Percentiles rank a stretch among this genome's conserved stretches.
Evolutionary conservation across 2,113 vertebrate genomes (phyloP).

Genomic region (Loxodonta africana): DNA sequence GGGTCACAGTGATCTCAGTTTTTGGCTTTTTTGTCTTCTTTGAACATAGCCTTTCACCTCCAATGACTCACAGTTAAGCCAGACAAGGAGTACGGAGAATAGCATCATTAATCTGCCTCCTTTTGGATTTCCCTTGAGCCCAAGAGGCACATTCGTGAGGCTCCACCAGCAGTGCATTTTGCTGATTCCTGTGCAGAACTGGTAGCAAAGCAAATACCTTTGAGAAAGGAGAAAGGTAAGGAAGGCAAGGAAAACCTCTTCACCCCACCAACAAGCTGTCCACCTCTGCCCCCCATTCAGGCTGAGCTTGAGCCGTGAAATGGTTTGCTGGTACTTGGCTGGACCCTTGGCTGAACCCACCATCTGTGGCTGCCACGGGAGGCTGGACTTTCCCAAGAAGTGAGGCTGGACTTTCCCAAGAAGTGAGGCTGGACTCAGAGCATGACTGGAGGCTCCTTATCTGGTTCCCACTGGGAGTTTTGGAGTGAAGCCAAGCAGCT

Average conservation of each 20-base stretch:
- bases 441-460: not conserved
- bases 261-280: not conserved
- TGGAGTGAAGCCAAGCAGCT: conserved; percentile 19
- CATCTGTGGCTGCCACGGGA: not conserved
- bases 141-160: not conserved
- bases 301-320: not conserved
- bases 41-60: conserved; percentile 64
- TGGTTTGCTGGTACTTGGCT: not conserved
- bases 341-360: not conserved
- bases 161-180: not conserved
- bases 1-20: conserved; percentile 62
- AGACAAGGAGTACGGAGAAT: not conserved
- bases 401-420: conserved; percentile 18
- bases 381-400: conserved; percentile 20
- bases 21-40: not conserved
- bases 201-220: not conserved
- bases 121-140: not conserved
- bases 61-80: conserved; percentile 32
- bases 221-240: not conserved
- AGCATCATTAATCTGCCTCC: not conserved
- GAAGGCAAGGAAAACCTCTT: not conserved
- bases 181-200: not conserved
- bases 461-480: not conserved
- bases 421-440: not conserved
- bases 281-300: not conserved